These are phyloP conservation scores for Stenotaenia linearis DNA, from an alignment of 2,888 invertebrate species.

Conservation along the genomic window DNA sequence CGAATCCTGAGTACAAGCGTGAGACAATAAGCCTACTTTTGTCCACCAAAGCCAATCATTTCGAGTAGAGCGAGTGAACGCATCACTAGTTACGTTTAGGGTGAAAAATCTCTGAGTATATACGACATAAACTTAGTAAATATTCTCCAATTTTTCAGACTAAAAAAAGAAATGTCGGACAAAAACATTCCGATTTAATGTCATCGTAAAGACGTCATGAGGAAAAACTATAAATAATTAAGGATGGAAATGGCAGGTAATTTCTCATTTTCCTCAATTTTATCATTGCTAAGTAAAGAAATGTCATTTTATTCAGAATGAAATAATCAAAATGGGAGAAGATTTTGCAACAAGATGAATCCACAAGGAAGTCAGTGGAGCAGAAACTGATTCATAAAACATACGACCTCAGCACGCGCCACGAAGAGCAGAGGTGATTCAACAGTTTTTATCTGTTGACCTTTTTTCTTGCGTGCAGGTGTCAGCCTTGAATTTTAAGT, in stretches of 20 bases:
- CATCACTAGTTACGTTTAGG: not conserved
- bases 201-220: not conserved
- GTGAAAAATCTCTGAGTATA: conserved; percentile 7
- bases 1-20: not conserved
- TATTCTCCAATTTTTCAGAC: too few species aligned
- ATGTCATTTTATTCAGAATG: not conserved
- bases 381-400: conserved; percentile 26
- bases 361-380: conserved; percentile 21
- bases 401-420: conserved; percentile 26
- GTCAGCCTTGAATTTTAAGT: not conserved
- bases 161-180: not conserved
- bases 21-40: conserved; percentile 20
- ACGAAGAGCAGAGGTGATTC: not conserved
- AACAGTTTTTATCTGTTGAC: not conserved
- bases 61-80: conserved; percentile 5
- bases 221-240: not conserved
- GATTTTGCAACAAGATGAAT: conserved; percentile 3
- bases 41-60: conserved; percentile 17
- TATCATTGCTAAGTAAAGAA: not conserved
- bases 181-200: too few species aligned
- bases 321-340: not conserved
- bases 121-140: not conserved
- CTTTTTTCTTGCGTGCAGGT: not conserved
- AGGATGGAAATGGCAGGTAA: not conserved
- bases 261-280: conserved; percentile 8